These are phyloP conservation scores for Lamprologus ornatipinnis DNA, from an alignment of 2,113 vertebrate species.

Conservation along the genomic window DNA sequence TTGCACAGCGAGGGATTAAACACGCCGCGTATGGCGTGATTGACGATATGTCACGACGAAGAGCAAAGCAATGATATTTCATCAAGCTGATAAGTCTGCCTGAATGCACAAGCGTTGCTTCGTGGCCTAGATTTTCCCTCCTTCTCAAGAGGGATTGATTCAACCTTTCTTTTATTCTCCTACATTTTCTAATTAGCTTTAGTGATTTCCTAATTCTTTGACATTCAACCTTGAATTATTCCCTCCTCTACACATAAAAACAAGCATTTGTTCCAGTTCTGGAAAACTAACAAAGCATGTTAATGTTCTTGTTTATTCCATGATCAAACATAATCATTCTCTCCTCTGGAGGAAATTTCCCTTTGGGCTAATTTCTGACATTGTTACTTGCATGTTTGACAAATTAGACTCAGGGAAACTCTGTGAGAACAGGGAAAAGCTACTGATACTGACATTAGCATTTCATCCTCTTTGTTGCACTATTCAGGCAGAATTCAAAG, in stretches of 20 bases:
- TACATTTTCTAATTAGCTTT: conserved; percentile 58
- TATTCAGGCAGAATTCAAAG: conserved; percentile 35
- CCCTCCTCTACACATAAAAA: conserved; percentile 44
- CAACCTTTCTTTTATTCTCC: conserved; percentile 57
- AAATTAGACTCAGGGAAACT: conserved; percentile 57
- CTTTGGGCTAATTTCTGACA: conserved; percentile 55
- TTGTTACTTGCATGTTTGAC: conserved; percentile 61
- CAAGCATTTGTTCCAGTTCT: conserved; percentile 57
- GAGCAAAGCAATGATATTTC: conserved; percentile 32
- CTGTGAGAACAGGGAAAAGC: not conserved
- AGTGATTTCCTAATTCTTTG: conserved; percentile 58
- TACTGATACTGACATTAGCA: conserved; percentile 35
- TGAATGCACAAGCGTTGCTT: not conserved
- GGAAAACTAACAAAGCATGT: conserved; percentile 63
- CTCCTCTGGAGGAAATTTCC: conserved; percentile 55
- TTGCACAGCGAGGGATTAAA: not conserved
- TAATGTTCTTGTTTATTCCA: conserved; percentile 68
- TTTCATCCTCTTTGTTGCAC: conserved; percentile 25
- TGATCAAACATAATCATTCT: conserved; percentile 70
- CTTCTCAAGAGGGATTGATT: conserved; percentile 48
- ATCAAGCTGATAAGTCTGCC: conserved; percentile 17
- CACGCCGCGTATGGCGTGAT: not conserved
- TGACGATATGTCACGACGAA: not conserved
- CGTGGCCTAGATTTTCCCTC: conserved; percentile 44
- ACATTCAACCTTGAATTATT: conserved; percentile 70